Percentiles rank a stretch among this genome's conserved stretches.
Conservation (phyloP, 2,797 vertebrate species). For the Sardinella longiceps region DNA sequence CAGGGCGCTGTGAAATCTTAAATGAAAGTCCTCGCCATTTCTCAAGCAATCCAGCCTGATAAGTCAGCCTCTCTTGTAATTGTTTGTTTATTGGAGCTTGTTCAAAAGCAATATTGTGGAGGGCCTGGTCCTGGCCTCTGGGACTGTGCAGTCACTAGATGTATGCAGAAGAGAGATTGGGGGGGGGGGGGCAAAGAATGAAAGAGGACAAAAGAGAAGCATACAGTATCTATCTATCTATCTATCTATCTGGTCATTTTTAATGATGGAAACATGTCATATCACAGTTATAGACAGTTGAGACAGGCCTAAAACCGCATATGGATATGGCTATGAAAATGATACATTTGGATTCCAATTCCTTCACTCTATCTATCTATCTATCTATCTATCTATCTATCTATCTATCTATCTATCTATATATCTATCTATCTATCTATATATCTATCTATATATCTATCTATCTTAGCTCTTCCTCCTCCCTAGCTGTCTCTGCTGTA, state of each 20-base stretch:
- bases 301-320: too few relatives aligned
- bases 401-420: constrained; percentile 14
- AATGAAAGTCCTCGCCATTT: constrained; percentile 73
- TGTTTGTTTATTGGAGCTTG: constrained; percentile 78
- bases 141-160: constrained; percentile 34
- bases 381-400: constrained; percentile 22
- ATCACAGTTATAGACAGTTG: too few relatives aligned
- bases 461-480: background rate
- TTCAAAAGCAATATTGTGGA: constrained; percentile 67
- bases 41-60: constrained; percentile 68
- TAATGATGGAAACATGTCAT: too few relatives aligned
- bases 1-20: constrained; percentile 77
- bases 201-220: constrained; percentile 31
- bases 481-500: background rate
- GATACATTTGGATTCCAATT: too few relatives aligned
- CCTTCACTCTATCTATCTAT: constrained; percentile 57
- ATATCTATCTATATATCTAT: constrained; percentile 16
- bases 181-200: constrained; percentile 30
- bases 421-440: background rate
- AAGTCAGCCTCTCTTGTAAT: constrained; percentile 71
- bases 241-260: constrained; percentile 21
- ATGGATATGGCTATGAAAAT: too few relatives aligned
- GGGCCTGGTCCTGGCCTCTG: constrained; percentile 45
- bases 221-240: constrained; percentile 36
- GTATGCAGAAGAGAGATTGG: constrained; percentile 34